Evolutionary conservation across 2,797 vertebrate genomes (phyloP).

Genomic region (Acropternis orthonyx): DNA sequence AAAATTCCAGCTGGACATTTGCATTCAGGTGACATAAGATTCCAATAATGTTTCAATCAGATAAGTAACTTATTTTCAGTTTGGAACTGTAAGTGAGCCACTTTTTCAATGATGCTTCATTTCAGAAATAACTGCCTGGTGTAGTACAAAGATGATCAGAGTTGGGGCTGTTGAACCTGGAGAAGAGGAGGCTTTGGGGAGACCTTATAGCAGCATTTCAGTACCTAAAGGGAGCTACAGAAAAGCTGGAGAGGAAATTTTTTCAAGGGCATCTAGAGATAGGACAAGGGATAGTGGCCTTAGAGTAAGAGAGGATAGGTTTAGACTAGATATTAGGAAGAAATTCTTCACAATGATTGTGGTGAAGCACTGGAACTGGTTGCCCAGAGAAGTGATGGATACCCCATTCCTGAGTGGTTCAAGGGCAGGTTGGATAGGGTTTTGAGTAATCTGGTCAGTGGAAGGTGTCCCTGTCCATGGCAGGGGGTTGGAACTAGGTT

Average conservation of each 20-base stretch:
- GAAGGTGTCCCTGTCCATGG: background rate
- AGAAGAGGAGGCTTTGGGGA: background rate
- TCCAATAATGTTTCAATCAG: background rate
- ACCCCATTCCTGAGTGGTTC: rapidly evolving
- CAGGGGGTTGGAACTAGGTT: background rate
- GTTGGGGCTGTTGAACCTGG: background rate
- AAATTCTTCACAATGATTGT: background rate
- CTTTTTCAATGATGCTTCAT: background rate
- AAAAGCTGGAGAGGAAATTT: background rate
- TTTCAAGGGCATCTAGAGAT: background rate
- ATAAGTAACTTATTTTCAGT: background rate
- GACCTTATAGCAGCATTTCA: background rate
- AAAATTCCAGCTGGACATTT: background rate
- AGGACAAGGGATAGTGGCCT: background rate
- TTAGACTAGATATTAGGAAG: background rate
- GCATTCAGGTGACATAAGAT: background rate
- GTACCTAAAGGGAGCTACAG: background rate
- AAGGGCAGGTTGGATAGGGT: background rate
- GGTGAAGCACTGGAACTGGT: background rate
- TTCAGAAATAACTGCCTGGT: background rate
- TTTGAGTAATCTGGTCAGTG: background rate
- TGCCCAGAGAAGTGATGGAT: background rate
- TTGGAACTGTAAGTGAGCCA: background rate
- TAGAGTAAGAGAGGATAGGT: background rate
- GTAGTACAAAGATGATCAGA: background rate